Percentiles rank a stretch among this genome's conserved stretches.
phyloP scores from a whole-genome alignment of 2,113 vertebrate species.

The Calcarius ornatus region DNA sequence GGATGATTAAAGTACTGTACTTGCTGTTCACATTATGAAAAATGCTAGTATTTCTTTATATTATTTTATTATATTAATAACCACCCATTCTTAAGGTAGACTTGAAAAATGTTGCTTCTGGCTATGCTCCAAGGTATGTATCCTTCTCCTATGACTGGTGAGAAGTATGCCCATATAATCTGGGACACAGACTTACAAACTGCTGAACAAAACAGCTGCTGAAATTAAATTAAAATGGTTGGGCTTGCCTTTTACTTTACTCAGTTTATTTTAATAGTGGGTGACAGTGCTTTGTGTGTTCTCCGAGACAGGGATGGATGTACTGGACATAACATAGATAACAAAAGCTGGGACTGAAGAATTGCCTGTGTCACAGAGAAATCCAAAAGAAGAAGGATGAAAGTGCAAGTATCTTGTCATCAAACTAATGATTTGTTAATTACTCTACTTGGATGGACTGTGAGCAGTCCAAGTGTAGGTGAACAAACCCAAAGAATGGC shows the following conservation, averaged over 20 bases:
- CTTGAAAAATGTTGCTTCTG: neutral
- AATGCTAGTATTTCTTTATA: neutral
- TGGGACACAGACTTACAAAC: neutral
- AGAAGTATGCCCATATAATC: neutral
- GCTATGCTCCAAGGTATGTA: neutral
- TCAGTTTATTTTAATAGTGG: neutral
- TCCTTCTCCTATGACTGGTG: neutral
- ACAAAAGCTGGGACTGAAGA: neutral
- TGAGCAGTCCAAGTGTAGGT: neutral
- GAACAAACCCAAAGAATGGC: neutral
- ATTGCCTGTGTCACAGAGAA: neutral
- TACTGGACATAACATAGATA: neutral
- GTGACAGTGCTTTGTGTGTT: neutral
- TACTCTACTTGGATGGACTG: neutral
- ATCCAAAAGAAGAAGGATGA: neutral
- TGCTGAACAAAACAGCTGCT: neutral
- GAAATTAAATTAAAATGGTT: neutral
- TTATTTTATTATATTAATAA: neutral
- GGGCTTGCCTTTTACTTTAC: neutral
- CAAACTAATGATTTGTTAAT: neutral
- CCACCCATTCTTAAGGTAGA: neutral
- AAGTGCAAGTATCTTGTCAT: neutral
- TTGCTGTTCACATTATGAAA: neutral
- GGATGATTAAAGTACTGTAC: neutral
- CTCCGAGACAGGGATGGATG: neutral